These are phyloP conservation scores for Willowsia nigromaculata DNA, from an alignment of 2,888 invertebrate genomes.

Conservation along the genomic window DNA sequence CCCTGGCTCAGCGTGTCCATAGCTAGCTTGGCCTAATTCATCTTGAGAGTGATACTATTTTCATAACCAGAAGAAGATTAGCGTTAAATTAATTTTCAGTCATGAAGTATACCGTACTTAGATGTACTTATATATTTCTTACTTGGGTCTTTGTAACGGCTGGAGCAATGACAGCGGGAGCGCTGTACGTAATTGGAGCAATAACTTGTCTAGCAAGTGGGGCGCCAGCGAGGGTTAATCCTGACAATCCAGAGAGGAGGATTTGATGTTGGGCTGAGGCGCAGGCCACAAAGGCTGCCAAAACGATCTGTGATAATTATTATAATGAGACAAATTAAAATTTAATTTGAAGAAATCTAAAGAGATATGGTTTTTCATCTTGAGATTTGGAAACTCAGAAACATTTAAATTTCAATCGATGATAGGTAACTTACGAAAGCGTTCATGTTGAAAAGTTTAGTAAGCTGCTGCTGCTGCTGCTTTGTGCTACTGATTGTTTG, in stretches of 20 bases:
- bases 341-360: too few species aligned
- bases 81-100: background rate
- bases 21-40: slow-evolving; percentile 80
- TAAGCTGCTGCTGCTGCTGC: background rate
- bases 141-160: slow-evolving; percentile 70
- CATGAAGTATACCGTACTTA: background rate
- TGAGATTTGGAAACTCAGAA: background rate
- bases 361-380: too few species aligned
- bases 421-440: slow-evolving; percentile 61
- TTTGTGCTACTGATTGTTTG: slow-evolving; percentile 34
- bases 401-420: background rate
- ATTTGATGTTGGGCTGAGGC: slow-evolving; percentile 60
- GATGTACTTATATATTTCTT: background rate
- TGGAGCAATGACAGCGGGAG: slow-evolving; percentile 65
- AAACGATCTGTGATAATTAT: slow-evolving; percentile 50
- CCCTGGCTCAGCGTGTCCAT: slow-evolving; percentile 79
- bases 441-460: slow-evolving; percentile 67
- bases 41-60: slow-evolving; percentile 78
- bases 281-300: slow-evolving; percentile 65
- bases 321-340: background rate
- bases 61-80: background rate
- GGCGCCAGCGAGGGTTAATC: slow-evolving; percentile 27
- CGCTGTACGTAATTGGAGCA: slow-evolving; percentile 46
- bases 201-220: slow-evolving; percentile 19
- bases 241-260: slow-evolving; percentile 35